Percentiles rank a stretch among this genome's conserved stretches.
Evolutionary conservation across 2,888 invertebrate genomes (phyloP).

Genomic region (Lingula anatina): DNA sequence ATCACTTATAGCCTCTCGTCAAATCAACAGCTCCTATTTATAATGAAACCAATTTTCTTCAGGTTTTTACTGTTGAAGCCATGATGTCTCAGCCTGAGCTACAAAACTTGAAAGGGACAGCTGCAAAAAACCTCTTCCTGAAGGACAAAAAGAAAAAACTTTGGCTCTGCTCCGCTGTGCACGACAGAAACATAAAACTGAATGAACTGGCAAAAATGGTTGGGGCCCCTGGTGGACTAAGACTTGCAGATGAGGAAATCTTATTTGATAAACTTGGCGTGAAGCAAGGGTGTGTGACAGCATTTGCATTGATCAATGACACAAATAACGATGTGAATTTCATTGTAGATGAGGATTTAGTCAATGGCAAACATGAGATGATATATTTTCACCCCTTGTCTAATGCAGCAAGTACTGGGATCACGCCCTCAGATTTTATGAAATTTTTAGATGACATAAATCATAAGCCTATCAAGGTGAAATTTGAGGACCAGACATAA

Average conservation of each 20-base stretch:
- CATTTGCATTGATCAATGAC: constrained; percentile 49
- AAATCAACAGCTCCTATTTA: background rate
- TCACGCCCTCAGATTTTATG: constrained; percentile 26
- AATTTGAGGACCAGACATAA: background rate
- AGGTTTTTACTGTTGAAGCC: constrained; percentile 51
- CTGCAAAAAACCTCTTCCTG: constrained; percentile 50
- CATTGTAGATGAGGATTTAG: constrained; percentile 29
- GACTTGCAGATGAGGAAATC: constrained; percentile 44
- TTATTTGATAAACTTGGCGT: constrained; percentile 44
- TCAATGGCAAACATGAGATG: constrained; percentile 23
- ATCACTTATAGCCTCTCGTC: too few species aligned
- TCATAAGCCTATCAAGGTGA: constrained; percentile 22
- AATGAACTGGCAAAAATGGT: constrained; percentile 40
- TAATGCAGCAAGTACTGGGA: constrained; percentile 35
- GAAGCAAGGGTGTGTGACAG: constrained; percentile 46
- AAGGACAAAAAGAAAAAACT: constrained; percentile 49
- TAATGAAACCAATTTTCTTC: too few species aligned
- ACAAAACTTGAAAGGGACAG: constrained; percentile 31
- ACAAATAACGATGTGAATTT: constrained; percentile 33
- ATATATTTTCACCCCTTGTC: constrained; percentile 48
- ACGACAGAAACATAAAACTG: constrained; percentile 42
- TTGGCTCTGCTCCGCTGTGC: constrained; percentile 44
- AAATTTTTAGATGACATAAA: constrained; percentile 27
- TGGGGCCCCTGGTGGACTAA: constrained; percentile 39
- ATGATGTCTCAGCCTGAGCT: constrained; percentile 34